Evolutionary conservation across 2,113 vertebrate genomes (phyloP).

Genomic region (Thymallus thymallus): DNA sequence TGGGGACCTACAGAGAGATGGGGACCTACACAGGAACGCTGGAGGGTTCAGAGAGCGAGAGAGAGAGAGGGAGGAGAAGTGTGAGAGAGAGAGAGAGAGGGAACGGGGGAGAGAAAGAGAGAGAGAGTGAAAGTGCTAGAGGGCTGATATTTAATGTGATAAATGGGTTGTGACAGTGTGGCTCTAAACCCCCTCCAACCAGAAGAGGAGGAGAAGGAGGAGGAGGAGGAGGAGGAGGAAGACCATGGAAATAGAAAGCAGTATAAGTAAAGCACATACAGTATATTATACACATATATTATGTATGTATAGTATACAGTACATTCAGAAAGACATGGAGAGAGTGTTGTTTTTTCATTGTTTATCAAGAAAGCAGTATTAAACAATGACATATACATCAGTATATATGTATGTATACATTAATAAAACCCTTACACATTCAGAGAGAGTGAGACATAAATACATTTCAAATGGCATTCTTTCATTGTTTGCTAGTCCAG

Average conservation of each 20-base stretch:
- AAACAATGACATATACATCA: too few species aligned
- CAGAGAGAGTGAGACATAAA: too few species aligned
- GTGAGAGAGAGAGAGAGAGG: slow-evolving; percentile 25
- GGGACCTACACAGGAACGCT: too few species aligned
- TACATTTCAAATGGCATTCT: too few species aligned
- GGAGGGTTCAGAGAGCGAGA: slow-evolving; percentile 41
- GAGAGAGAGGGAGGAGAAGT: slow-evolving; percentile 18
- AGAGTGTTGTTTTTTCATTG: too few species aligned
- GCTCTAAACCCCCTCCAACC: slow-evolving; percentile 73
- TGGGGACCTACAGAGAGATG: slow-evolving; percentile 63
- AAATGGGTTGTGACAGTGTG: slow-evolving; percentile 78
- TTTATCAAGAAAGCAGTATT: too few species aligned
- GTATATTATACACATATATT: slow-evolving; percentile 39
- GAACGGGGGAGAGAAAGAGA: slow-evolving; percentile 34
- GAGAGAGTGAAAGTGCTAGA: slow-evolving; percentile 62
- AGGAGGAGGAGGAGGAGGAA: slow-evolving; percentile 48
- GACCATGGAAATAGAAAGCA: slow-evolving; percentile 73
- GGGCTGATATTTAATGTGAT: slow-evolving; percentile 82
- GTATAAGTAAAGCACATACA: slow-evolving; percentile 66
- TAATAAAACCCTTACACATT: too few species aligned
- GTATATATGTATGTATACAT: too few species aligned
- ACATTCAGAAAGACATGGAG: too few species aligned
- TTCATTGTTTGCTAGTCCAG: too few species aligned
- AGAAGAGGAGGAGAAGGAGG: slow-evolving; percentile 51
- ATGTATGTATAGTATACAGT: slow-evolving; percentile 52